A percentile compares a stretch with the other conserved stretches of the same genome.
Conservation (phyloP, 1,140 invertebrate species). For the Drosophila jambulina region DNA sequence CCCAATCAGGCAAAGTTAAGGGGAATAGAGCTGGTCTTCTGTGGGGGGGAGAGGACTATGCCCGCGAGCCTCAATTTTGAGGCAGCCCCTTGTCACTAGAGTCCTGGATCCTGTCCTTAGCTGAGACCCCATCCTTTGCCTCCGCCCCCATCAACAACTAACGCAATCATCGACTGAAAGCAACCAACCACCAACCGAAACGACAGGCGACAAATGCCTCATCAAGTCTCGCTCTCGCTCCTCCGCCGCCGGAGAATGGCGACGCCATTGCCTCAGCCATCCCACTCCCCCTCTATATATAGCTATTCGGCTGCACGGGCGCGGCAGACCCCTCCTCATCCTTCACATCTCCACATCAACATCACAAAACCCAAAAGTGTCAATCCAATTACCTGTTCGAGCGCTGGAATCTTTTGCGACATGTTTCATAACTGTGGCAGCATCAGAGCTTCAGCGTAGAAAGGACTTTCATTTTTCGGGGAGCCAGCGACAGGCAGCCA, state of each 20-base stretch:
- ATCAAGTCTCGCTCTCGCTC: slow-evolving; percentile 72
- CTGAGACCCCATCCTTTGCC: slow-evolving; percentile 2
- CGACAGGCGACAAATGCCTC: slow-evolving; percentile 68
- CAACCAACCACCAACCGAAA: slow-evolving; percentile 64
- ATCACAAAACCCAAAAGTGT: slow-evolving; percentile 80
- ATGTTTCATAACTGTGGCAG: slow-evolving; percentile 79
- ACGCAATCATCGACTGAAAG: slow-evolving; percentile 78
- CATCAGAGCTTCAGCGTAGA: slow-evolving; percentile 23
- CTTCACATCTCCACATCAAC: slow-evolving; percentile 39
- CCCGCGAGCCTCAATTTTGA: slow-evolving; percentile 74
- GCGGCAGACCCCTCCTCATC: slow-evolving; percentile 29
- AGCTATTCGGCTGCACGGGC: slow-evolving; percentile 22
- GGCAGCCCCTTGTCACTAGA: slow-evolving; percentile 36
- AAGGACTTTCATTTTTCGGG: slow-evolving; percentile 55
- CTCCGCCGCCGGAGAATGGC: slow-evolving; percentile 32
- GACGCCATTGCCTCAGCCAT: slow-evolving; percentile 43
- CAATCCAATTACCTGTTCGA: slow-evolving; percentile 84
- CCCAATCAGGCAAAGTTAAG: slow-evolving; percentile 70
- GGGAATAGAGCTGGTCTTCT: slow-evolving; percentile 23
- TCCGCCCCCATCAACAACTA: slow-evolving; percentile 68
- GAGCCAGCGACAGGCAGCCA: slow-evolving; percentile 19
- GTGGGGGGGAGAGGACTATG: slow-evolving; percentile 40
- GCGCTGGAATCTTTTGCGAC: slow-evolving; percentile 82
- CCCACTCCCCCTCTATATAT: slow-evolving; percentile 1
- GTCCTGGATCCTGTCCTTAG: slow-evolving; percentile 12